phyloP scores from a whole-genome alignment of 2,797 vertebrate species.

The Sebastes kiyomatsui region DNA sequence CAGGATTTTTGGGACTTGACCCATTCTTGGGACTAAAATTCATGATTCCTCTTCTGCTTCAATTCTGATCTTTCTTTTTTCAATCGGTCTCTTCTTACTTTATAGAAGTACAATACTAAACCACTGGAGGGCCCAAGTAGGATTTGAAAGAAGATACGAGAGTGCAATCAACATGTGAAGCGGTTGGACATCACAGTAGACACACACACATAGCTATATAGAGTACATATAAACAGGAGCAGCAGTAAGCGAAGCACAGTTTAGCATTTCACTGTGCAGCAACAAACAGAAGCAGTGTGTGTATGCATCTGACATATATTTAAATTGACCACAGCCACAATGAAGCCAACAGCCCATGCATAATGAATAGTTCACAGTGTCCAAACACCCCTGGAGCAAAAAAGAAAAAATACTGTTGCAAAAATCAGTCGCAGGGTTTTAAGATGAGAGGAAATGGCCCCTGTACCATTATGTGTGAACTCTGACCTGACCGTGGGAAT shows the following conservation, averaged over 20 bases:
- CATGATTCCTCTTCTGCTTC: not conserved
- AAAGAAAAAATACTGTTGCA: not conserved
- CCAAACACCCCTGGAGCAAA: constrained; percentile 1
- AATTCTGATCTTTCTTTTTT: not conserved
- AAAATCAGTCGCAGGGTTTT: constrained; percentile 9
- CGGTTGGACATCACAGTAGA: not conserved
- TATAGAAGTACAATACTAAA: not conserved
- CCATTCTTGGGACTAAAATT: not conserved
- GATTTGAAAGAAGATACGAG: not conserved
- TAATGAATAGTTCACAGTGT: not conserved
- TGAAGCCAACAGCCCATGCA: not conserved
- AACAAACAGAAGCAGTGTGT: not conserved
- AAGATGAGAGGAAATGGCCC: constrained; percentile 15
- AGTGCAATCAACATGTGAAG: not conserved
- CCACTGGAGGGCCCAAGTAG: not conserved
- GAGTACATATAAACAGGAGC: not conserved
- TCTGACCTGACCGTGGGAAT: constrained; percentile 45
- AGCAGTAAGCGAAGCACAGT: not conserved
- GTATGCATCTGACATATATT: not conserved
- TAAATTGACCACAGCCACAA: not conserved
- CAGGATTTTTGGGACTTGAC: not conserved
- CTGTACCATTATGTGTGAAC: constrained; percentile 15
- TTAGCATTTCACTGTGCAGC: not conserved
- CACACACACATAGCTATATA: not conserved
- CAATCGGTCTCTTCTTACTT: not conserved